Conservation (phyloP, 2,797 vertebrate species). For the Distichodus sexfasciatus region DNA sequence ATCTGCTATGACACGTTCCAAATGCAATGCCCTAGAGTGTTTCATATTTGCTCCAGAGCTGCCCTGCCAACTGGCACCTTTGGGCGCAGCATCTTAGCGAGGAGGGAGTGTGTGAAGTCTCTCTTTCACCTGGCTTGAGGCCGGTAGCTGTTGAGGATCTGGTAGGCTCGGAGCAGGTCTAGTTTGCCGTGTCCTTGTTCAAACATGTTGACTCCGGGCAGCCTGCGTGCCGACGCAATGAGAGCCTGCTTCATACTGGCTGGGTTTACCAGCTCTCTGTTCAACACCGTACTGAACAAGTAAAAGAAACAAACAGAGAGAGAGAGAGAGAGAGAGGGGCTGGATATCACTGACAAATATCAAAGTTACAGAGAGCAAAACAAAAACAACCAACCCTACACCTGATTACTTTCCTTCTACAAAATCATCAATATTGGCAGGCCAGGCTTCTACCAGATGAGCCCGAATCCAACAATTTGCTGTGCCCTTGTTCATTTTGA, state of each 20-base stretch:
- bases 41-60: too few species aligned
- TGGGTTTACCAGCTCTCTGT: conserved; percentile 93
- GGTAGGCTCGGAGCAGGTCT: conserved; percentile 93
- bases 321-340: background rate
- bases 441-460: background rate
- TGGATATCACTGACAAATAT: background rate
- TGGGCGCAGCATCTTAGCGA: background rate
- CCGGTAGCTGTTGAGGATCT: conserved; percentile 96
- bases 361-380: too few species aligned
- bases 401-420: too few species aligned
- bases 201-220: conserved; percentile 99
- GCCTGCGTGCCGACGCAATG: conserved; percentile 92
- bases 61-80: too few species aligned
- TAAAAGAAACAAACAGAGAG: background rate
- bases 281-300: conserved; percentile 85
- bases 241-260: conserved; percentile 99
- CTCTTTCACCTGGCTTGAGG: conserved; percentile 91
- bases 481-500: background rate
- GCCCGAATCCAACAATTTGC: conserved; percentile 26
- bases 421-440: too few species aligned
- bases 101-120: background rate
- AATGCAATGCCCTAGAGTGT: too few species aligned
- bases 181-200: conserved; percentile 98
- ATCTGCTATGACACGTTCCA: too few species aligned
- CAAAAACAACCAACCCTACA: too few species aligned